These are phyloP conservation scores for Epizoanthus illoricatus DNA, from an alignment of 92 coral and sea anemone genomes.

Conservation along the genomic window DNA sequence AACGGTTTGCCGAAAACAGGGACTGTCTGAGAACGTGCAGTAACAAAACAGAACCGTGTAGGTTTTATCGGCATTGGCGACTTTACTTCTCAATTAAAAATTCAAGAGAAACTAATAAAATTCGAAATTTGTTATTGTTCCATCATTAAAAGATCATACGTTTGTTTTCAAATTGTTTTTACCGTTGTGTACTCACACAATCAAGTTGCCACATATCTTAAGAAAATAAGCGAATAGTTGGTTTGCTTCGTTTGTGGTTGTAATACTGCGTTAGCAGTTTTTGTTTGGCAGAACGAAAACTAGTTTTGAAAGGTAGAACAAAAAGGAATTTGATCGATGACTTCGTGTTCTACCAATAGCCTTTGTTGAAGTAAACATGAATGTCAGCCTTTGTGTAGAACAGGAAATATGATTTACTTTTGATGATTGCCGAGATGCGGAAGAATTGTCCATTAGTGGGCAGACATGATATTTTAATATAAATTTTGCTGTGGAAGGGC, in stretches of 20 bases:
- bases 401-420: constrained; percentile 38
- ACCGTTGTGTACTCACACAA: neutral
- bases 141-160: constrained; percentile 15
- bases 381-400: constrained; percentile 32
- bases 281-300: neutral
- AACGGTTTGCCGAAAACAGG: neutral
- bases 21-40: neutral
- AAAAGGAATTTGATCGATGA: neutral
- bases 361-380: neutral
- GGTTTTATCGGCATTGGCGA: neutral
- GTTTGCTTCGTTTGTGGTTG: neutral
- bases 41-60: constrained; percentile 9
- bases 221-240: neutral
- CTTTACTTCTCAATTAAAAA: constrained; percentile 3
- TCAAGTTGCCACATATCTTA: neutral
- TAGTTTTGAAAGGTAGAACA: neutral
- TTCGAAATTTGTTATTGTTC: constrained; percentile 19
- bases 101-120: constrained; percentile 17
- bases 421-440: constrained; percentile 45
- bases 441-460: constrained; percentile 11
- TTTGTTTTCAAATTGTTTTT: neutral
- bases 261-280: neutral
- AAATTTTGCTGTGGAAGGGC: neutral
- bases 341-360: neutral
- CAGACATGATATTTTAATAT: neutral